Evolutionary conservation across 1,140 invertebrate genomes (phyloP), one percentile per base, ranked within the genome.

Genomic region (Cepaea nemoralis): DNA sequence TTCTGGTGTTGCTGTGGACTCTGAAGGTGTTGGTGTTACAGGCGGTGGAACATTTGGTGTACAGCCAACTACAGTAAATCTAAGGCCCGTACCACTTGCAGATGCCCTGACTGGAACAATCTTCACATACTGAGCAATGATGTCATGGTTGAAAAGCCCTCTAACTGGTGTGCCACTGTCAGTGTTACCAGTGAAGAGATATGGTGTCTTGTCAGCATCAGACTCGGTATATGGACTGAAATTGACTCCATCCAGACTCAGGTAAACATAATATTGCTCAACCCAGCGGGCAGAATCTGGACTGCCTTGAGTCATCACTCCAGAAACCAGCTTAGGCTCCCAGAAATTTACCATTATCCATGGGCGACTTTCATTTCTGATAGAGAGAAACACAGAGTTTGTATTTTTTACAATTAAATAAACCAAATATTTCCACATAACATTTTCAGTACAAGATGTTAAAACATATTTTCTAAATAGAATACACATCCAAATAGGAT

Each of bases 251-350:
- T 88, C 85, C 14, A 77, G 84, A 48, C 88, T 88, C 84, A 87
- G 87, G 76, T 83, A 86, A n/a, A 97, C 90, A 83, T 93, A 94
- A 89, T 94, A 97, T 0, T 93, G 91, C 0, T 93, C 94, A 0
- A 97, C 95, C 95, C 95, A 97, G 48, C 90, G 84, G n/a, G 67
- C 70, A n/a, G 85, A 85, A 24, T 85, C 82, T 12, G 87, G 83
- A 40, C 83, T 85, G 14, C 92, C 92, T 89, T 94, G 95, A 0
- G 95, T 96, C 27, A 93, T 92, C 22, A 97, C 91, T 71, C 95
- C 96, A 22, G 96, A 96, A 12, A 97, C 90, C 42, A 95, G 93
- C 0, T 94, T 93, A 40, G 94, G 93, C 39, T 90, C 86, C 27
- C 94, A 88, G 87, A 97, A 96, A 90, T 97, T 94, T 0, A 90